Base-by-base conservation (phyloP, 1,140 invertebrate genomes). In the Drosophila melanica region DNA sequence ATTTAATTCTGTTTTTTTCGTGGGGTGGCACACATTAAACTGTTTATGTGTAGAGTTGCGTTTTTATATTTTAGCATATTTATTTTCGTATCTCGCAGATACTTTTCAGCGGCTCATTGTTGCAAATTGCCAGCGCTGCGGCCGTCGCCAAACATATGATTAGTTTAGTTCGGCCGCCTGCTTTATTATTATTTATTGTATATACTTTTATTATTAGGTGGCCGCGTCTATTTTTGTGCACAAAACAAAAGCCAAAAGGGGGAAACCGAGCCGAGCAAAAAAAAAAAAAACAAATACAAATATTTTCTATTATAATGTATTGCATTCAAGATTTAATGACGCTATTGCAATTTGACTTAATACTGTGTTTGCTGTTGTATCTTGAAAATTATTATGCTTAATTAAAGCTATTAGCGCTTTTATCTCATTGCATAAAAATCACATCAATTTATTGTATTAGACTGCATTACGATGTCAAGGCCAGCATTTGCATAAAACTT, bases 1-100 rank as follows among this genome's bases (percentile, higher is more conserved):
- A 75, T 75, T 64, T 71, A 72, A 44, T 62, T 74, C 74, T 77
- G 53, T 79, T 74, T 77, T 77, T 62, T 79, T 73, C 50, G 50
- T 87, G 84, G 82, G 82, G 82, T 87, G 79, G 66, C 81, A 23
- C 75, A 87, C 82, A 86, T 87, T 86, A 87, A 87, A 89, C 84
- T 82, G 82, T 84, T 87, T 87, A 89, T 87, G 75, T 89, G 79
- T 87, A 81, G 68, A 85, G 75, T 85, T 84, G 66, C 59, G 63
- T 74, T 75, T 57, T 64, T 23, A 12, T n/a, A 37, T 33, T 39
- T 55, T 10, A 23, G 37, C 14, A 47, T 42, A 72, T 84, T 80
- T 65, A 55, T 70, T 77, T 50, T 58, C 44, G 72, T 70, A 75
- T 69, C 72, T 75, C 50, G 71, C 67, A 78, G 66, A 75, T 66